Conservation (phyloP, 2,113 vertebrate genomes). For the Alligator mississippiensis region DNA sequence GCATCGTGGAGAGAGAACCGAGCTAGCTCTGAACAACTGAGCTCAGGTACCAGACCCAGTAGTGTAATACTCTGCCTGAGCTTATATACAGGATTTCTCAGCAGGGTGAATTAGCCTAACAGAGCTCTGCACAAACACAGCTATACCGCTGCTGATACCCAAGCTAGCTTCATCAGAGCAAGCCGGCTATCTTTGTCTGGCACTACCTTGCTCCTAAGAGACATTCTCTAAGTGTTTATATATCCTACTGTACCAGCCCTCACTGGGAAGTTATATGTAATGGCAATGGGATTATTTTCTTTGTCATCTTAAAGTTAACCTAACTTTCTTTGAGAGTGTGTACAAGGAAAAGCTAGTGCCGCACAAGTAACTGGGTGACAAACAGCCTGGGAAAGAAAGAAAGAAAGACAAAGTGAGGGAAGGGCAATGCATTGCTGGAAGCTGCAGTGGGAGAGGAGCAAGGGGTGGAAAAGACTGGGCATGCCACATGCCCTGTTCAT, state of each 20-base stretch:
- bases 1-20: no score
- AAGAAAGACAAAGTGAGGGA: constrained; percentile 51
- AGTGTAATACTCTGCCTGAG: no score
- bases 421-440: neutral
- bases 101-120: no score
- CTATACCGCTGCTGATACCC: no score
- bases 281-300: constrained; percentile 40
- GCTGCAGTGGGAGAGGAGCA: neutral
- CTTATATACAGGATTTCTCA: no score
- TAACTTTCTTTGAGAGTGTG: neutral
- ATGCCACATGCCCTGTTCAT: no score
- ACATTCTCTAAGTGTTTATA: constrained; percentile 48
- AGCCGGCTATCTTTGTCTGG: neutral
- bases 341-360: constrained; percentile 41
- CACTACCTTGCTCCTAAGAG: constrained; percentile 35
- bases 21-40: no score
- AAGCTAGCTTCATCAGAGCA: no score
- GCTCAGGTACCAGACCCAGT: no score
- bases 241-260: constrained; percentile 45
- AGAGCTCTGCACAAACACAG: no score
- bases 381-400: neutral
- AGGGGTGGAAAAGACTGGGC: no score
- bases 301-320: constrained; percentile 60
- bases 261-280: constrained; percentile 51
- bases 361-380: neutral